Evolutionary conservation across 2,888 invertebrate species (phyloP), one percentile per base, ranked within the genome.

Genomic region (Antitype chi): DNA sequence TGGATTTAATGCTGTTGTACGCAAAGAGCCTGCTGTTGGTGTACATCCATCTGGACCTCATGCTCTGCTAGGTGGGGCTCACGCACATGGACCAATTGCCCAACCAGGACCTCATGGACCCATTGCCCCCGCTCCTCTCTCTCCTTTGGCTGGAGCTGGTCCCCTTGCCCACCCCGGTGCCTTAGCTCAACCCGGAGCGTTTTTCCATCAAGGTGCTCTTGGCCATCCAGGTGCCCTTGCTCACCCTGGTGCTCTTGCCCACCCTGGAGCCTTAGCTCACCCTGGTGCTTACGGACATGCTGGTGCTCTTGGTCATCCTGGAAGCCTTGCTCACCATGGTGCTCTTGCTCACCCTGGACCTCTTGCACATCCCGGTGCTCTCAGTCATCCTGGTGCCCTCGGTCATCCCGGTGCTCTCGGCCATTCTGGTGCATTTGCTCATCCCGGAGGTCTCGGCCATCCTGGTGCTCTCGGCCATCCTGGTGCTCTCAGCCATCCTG

Each of bases 1-100:
- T 82, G 94, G 94, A 82, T 94, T 94, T 85, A 94, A 93, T 80
- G 94, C 94, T 70, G 92, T 94, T 25, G 93, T 94, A 23, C 92
- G 93, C 76, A 94, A 94, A 74, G 93, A 93, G 49, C 93, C 93
- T 80, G 91, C 93, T 72, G 89, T 88, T 74, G 92, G 91, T 20
- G 81, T 88, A 72, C 88, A 87, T 60, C 79, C 87, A 8, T 59
- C 87, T 60, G 85, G 81, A 76, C 87, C 82, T 81, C 66, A 70
- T 57, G 60, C 76, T 32, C 62, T 78, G 6, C 17, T 81, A 57
- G 64, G 70, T 62, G 87, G 79, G 52, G 78, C 59, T 66, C 80
- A 76, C 28, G 88, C 87, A 11, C 86, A 88, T 74, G 89, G 88
- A 62, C 87, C 86, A n/a, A 55, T 86, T n/a, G 85, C 88, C 32